phyloP scores from a whole-genome alignment of 2,113 vertebrate species.

The Harpagus bidentatus region DNA sequence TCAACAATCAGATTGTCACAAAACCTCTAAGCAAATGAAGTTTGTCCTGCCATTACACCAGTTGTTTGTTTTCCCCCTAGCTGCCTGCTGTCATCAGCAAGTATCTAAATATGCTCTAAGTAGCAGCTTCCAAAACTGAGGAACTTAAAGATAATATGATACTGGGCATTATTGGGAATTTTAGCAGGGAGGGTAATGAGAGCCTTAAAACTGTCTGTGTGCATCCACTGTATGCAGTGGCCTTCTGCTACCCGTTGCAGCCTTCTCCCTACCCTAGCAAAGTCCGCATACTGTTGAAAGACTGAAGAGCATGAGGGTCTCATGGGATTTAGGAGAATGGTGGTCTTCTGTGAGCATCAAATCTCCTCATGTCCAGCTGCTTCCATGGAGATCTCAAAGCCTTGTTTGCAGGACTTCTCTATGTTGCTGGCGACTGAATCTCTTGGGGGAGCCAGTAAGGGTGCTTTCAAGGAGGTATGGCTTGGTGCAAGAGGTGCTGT shows the following conservation, averaged over 20 bases:
- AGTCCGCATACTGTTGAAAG: fast-evolving
- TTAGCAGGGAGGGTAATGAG: background rate
- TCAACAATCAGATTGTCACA: background rate
- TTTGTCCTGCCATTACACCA: background rate
- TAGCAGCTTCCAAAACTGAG: background rate
- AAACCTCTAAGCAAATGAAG: background rate
- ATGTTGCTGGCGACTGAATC: fast-evolving
- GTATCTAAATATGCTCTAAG: background rate
- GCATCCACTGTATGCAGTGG: fast-evolving
- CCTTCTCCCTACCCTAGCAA: background rate
- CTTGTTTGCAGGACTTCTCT: background rate
- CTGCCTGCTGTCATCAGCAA: background rate
- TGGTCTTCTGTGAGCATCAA: background rate
- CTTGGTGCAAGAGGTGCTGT: background rate
- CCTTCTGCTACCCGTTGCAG: background rate
- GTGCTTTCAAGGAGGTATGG: background rate
- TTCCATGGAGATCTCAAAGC: background rate
- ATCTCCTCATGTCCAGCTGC: background rate
- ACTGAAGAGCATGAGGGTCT: background rate
- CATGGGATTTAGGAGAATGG: background rate
- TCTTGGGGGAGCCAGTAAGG: background rate
- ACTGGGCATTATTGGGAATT: background rate
- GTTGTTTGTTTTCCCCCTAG: fast-evolving
- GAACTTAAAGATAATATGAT: background rate
- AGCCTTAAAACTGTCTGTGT: background rate